phyloP scores from a whole-genome alignment of 2,888 invertebrate genomes.

The Dynastes hyllus region DNA sequence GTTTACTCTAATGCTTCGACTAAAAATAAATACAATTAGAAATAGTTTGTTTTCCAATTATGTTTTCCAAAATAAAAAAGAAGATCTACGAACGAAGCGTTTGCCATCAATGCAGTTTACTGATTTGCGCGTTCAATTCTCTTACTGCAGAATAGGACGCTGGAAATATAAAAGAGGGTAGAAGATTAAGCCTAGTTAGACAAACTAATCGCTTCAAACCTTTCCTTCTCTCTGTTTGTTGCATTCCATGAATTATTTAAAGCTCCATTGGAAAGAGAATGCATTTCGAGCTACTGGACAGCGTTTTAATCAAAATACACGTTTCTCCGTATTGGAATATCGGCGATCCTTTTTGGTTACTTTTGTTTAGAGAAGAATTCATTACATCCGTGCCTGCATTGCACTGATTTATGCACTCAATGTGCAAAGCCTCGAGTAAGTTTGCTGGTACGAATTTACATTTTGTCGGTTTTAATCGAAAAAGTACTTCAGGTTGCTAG shows the following conservation, averaged over 20 bases:
- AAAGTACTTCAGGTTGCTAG: not conserved
- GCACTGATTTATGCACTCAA: not conserved
- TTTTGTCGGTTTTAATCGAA: not conserved
- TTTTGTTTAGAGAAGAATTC: constrained; percentile 2
- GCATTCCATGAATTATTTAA: constrained; percentile 14
- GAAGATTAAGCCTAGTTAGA: not conserved
- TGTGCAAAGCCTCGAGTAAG: no score
- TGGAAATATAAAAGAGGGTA: no score
- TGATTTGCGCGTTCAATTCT: no score
- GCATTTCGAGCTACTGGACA: not conserved
- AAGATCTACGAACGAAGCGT: no score
- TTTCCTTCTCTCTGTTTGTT: not conserved
- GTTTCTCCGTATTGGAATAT: not conserved
- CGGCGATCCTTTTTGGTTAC: not conserved
- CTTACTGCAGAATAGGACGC: no score
- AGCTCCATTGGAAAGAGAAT: not conserved
- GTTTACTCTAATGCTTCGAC: no score
- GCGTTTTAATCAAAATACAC: constrained; percentile 10
- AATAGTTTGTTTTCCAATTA: no score
- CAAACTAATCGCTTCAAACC: not conserved
- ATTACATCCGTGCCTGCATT: not conserved
- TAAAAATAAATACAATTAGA: no score
- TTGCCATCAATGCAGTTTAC: no score
- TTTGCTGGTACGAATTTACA: not conserved
- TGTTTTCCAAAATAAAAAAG: no score